These are phyloP conservation scores for Callionymus lyra DNA, from an alignment of 2,113 vertebrate genomes.

Conservation along the genomic window DNA sequence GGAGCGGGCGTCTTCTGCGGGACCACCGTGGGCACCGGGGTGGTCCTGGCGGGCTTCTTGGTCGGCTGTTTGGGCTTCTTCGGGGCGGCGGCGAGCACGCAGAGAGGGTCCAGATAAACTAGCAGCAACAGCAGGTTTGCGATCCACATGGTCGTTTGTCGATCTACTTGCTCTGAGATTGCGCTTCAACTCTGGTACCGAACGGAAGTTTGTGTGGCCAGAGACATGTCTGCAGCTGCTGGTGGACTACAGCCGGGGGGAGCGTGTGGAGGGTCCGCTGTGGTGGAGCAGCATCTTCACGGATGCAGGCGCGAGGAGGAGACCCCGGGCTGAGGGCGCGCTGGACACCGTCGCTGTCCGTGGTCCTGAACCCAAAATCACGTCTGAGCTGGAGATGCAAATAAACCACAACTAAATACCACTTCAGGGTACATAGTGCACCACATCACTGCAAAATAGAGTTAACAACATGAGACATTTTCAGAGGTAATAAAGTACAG, in stretches of 20 bases:
- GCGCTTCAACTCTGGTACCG: slow-evolving; percentile 38
- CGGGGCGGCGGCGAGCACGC: slow-evolving; percentile 57
- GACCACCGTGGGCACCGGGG: slow-evolving; percentile 41
- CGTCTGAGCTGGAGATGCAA: slow-evolving; percentile 40
- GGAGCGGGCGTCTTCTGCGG: slow-evolving; percentile 49
- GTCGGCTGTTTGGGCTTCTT: slow-evolving; percentile 57
- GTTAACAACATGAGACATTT: no score
- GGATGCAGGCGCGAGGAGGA: slow-evolving; percentile 2
- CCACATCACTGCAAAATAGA: no score
- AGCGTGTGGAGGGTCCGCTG: not conserved
- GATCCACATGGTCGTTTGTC: slow-evolving; percentile 65
- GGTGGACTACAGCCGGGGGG: slow-evolving; percentile 21
- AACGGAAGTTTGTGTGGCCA: slow-evolving; percentile 24
- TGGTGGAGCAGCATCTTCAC: slow-evolving; percentile 26
- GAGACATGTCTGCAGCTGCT: slow-evolving; percentile 36
- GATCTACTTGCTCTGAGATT: slow-evolving; percentile 27
- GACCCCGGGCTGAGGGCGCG: slow-evolving; percentile 1
- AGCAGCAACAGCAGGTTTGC: slow-evolving; percentile 67
- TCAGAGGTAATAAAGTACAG: not conserved
- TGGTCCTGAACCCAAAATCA: slow-evolving; percentile 39
- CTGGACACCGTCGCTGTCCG: slow-evolving; percentile 45
- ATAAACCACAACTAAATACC: slow-evolving; percentile 6
- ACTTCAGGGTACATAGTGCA: no score
- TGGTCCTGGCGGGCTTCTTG: slow-evolving; percentile 51
- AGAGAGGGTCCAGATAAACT: slow-evolving; percentile 66